Evolutionary conservation across 2,888 invertebrate genomes (phyloP).

Genomic region (Noctua pronuba): DNA sequence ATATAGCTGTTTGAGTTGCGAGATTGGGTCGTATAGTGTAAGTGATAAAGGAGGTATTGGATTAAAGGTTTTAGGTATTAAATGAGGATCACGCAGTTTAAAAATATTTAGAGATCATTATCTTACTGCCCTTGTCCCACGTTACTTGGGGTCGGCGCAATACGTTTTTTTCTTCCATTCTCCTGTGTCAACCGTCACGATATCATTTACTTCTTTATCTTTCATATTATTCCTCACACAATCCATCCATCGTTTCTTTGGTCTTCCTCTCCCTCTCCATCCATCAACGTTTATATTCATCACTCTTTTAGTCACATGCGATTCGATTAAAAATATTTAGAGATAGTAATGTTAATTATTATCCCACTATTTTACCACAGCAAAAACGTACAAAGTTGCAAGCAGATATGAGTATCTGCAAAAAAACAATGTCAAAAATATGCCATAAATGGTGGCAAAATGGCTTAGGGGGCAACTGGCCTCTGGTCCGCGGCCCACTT

Average conservation of each 20-base stretch:
- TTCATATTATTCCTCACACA: too few relatives aligned
- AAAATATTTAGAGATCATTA: background rate
- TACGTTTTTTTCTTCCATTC: too few relatives aligned
- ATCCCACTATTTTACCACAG: background rate
- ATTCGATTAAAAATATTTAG: background rate
- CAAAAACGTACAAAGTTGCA: background rate
- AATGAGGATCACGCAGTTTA: background rate
- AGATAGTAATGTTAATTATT: background rate
- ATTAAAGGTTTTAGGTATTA: background rate
- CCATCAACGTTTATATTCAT: too few relatives aligned
- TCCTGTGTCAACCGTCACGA: too few relatives aligned
- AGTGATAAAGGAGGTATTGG: background rate
- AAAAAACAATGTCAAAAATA: background rate
- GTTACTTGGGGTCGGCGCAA: too few relatives aligned
- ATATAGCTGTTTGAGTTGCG: constrained; percentile 35
- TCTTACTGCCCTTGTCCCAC: too few relatives aligned
- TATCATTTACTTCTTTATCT: too few relatives aligned
- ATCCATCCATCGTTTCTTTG: too few relatives aligned
- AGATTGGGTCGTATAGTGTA: background rate
- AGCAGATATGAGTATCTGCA: background rate
- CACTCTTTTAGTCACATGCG: too few relatives aligned
- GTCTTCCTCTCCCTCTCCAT: too few relatives aligned
- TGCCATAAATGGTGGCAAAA: background rate
- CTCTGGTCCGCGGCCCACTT: too few relatives aligned
- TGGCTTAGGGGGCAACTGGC: too few relatives aligned